Conservation (phyloP, 1,140 invertebrate genomes). For the Delia radicum region DNA sequence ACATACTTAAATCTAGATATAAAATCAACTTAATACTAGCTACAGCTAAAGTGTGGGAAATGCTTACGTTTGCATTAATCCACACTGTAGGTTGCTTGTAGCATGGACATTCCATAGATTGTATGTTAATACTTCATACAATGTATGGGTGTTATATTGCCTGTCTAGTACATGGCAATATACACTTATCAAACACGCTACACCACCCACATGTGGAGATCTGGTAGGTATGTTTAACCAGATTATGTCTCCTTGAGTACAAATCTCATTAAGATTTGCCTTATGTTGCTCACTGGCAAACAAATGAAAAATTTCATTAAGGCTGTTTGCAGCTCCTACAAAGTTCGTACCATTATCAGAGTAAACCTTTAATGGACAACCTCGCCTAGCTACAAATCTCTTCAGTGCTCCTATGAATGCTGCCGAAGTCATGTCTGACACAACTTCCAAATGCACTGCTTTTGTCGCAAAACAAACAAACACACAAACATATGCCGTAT, state of each 20-base stretch:
- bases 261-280: not conserved
- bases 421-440: constrained; percentile 33
- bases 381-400: constrained; percentile 33
- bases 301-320: constrained; percentile 13
- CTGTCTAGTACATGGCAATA: too few relatives aligned
- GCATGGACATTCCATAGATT: too few relatives aligned
- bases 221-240: constrained; percentile 8
- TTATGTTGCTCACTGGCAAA: not conserved
- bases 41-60: too few relatives aligned
- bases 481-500: constrained; percentile 21
- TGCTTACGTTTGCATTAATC: too few relatives aligned
- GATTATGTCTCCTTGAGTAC: not conserved
- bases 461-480: constrained; percentile 33
- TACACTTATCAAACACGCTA: too few relatives aligned
- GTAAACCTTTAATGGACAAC: constrained; percentile 30
- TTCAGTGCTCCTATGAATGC: constrained; percentile 34
- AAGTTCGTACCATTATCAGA: constrained; percentile 53
- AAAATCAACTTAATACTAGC: too few relatives aligned
- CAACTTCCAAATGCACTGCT: constrained; percentile 42
- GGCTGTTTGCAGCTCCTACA: constrained; percentile 31
- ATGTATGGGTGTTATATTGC: too few relatives aligned
- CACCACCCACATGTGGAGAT: constrained; percentile 3
- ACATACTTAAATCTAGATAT: too few relatives aligned
- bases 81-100: too few relatives aligned
- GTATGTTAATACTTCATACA: too few relatives aligned